Evolutionary conservation across 2,888 invertebrate species (phyloP).

Genomic region (Megalurothrips usitatus): DNA sequence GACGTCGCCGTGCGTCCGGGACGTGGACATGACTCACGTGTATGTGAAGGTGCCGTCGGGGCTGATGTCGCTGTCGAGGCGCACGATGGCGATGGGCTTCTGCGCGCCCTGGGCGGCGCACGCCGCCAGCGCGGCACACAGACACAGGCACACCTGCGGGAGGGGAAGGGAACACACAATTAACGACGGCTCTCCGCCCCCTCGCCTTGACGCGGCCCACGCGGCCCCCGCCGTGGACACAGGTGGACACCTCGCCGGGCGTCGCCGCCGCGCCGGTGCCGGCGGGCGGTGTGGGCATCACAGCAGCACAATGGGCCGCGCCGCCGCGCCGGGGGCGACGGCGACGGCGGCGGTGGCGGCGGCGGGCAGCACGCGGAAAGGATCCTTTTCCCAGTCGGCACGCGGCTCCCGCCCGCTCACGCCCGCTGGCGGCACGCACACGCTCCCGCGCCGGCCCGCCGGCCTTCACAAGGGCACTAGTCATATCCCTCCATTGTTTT

Average conservation of each 20-base stretch:
- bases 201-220: not conserved
- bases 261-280: too few relatives aligned
- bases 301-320: not conserved
- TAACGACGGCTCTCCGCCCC: not conserved
- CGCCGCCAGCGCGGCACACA: not conserved
- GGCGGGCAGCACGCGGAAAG: not conserved
- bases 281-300: not conserved
- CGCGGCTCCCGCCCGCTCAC: not conserved
- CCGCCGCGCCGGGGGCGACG: not conserved
- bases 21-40: slow-evolving; percentile 45
- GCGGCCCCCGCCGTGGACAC: not conserved
- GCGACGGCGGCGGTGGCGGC: not conserved
- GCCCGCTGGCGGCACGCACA: not conserved
- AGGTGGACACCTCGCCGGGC: too few relatives aligned
- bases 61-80: slow-evolving; percentile 47
- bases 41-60: slow-evolving; percentile 57
- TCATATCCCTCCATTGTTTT: not conserved
- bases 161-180: not conserved
- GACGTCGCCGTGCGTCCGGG: not conserved
- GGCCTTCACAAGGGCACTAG: slow-evolving; percentile 5
- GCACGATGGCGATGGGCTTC: slow-evolving; percentile 44
- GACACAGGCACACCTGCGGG: not conserved
- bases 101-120: not conserved
- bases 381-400: slow-evolving; percentile 16
- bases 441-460: not conserved